Base-by-base conservation (phyloP, 2,888 invertebrate genomes). In the Plutella xylostella region DNA sequence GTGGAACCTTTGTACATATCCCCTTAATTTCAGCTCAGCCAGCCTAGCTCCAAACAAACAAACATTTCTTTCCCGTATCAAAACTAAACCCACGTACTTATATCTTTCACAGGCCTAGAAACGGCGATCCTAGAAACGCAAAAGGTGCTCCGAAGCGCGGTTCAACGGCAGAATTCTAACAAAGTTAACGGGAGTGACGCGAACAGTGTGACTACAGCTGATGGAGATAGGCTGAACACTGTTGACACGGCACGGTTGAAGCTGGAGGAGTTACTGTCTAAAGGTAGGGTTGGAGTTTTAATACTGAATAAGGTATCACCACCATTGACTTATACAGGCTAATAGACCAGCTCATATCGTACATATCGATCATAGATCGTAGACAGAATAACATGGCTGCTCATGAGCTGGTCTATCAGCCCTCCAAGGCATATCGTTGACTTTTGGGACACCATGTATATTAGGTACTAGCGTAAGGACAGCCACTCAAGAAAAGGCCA, bases 51-150 rank as follows among this genome's bases (percentile, higher is more conserved):
- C 28, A 3, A 28, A 28, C 9, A 28, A 28, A 3, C 28, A 9
- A 3, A n/a, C 6, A 28, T 12, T 4, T 12, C 11, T 7, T 9
- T 7, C 7, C n/a, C n/a, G 11, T 25, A 25, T 25, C 9, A 25
- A 25, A 28, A 3, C 28, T 6, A 28, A 28, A n/a, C n/a, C n/a
- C n/a, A 28, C 7, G 28, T 28, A 6, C 7, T 9, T 17, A 11
- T 45, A 6, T 21, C 15, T 17, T 37, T 6, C 21, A 15, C 57
- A 79, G 85, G 83, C 45, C 61, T 87, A 3, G 86, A 87, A 61
- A 79, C 86, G 30, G 87, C 88, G 0, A 87, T 88, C 45, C 56
- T 85, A 5, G 84, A 86, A 47, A 88, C 88, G 0, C 86, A 87
- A 56, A 86, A 86, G 55, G 85, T 86, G 12, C 72, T 87, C 3